Base-by-base conservation (phyloP, 2,888 invertebrate genomes). In the Ametastegia equiseti region DNA sequence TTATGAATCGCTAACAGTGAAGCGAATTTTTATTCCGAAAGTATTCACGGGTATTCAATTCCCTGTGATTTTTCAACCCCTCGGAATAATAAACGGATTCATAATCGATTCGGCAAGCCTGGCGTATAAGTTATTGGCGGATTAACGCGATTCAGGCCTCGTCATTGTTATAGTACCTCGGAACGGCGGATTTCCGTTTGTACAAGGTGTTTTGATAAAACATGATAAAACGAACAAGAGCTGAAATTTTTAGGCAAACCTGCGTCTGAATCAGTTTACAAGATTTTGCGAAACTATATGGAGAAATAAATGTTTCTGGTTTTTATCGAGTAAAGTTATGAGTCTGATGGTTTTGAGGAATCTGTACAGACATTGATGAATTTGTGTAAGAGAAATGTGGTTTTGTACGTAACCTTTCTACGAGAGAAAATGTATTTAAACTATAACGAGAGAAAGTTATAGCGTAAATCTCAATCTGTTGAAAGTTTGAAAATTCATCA, bases 11-110 rank as follows among this genome's bases (percentile, higher is more conserved):
- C n/a, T 33, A n/a, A 69, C 69, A 42, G 19, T 36, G 71, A 45
- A 71, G 15, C 47, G 27, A 69, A 69, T 23, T 69, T 71, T 71
- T 23, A 47, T 15, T 71, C 47, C 47, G 45, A 47, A 45, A 19
- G 23, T 4, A 9, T 67, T 42, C 42, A 6, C 27, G n/a, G 5
- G 71, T 30, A 15, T 2, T 13, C 13, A 3, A 6, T 13, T 3
- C 13, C 11, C 13, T 9, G 13, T 30, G 57, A 23, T 60, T 27
- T 60, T 23, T 60, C 27, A 30, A 60, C 23, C 27, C 57, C 27
- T 27, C 23, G 27, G 57, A n/a, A n/a, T 27, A 30, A 27, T 60
- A 27, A 60, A 60, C 57, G 57, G 30, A 23, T 60, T 60, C 13
- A 27, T 30, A 60, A 60, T 60, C 23, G 23, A 54, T 54, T 54